A percentile compares a stretch with the other conserved stretches of the same genome.
phyloP scores from a whole-genome alignment of 2,797 vertebrate genomes.

The Staurois parvus region DNA sequence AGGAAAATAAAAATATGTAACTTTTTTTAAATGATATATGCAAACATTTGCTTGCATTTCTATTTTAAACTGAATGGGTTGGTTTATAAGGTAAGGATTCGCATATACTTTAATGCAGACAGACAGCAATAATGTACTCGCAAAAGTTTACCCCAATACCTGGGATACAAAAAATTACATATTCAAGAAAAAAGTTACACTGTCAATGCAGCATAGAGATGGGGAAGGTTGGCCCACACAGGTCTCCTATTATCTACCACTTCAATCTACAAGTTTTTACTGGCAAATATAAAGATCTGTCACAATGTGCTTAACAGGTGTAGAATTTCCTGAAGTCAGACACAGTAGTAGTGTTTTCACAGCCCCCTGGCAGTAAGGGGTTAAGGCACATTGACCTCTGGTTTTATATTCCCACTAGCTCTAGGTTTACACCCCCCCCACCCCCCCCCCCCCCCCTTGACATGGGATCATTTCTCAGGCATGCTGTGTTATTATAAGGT shows the following conservation, averaged over 20 bases:
- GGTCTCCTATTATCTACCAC: constrained; percentile 6
- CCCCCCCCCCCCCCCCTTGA: not conserved
- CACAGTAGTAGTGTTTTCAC: constrained; percentile 40
- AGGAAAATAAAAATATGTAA: too few species aligned
- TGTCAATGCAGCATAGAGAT: not conserved
- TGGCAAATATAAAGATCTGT: constrained; percentile 18
- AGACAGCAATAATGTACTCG: too few species aligned
- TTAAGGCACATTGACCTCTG: constrained; percentile 51
- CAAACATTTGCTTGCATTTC: too few species aligned
- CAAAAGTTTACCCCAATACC: too few species aligned
- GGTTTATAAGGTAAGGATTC: too few species aligned
- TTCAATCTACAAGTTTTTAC: constrained; percentile 37
- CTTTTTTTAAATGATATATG: too few species aligned
- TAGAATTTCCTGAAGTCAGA: constrained; percentile 54
- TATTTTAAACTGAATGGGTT: too few species aligned
- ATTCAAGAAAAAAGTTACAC: too few species aligned
- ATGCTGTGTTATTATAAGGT: constrained; percentile 30
- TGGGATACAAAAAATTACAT: too few species aligned
- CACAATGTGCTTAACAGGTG: constrained; percentile 51
- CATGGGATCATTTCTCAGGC: constrained; percentile 36
- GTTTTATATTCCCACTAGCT: constrained; percentile 40
- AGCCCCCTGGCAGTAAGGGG: constrained; percentile 52
- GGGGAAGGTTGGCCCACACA: not conserved
- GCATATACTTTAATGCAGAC: too few species aligned
- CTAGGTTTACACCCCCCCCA: not conserved